Evolutionary conservation across 2,113 vertebrate genomes (phyloP), one percentile per base, ranked within the genome.

Genomic region (Cephalopterus ornatus): DNA sequence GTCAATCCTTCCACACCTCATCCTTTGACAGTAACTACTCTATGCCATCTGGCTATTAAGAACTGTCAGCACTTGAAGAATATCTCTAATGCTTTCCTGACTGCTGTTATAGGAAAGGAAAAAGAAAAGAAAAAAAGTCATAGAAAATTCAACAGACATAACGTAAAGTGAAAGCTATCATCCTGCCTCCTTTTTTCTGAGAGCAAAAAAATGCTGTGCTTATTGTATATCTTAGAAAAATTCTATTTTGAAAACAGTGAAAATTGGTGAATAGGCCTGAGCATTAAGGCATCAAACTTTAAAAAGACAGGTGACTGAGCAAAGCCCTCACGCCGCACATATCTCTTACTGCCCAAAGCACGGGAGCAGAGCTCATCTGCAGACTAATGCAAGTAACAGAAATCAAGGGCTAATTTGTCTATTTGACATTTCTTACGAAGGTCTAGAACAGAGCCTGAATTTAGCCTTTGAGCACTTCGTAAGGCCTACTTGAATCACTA

Each of bases 1-100:
- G 82, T 67, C 92, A 94, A 37, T 82, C 53, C 33, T 73, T 89
- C 88, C 24, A 80, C 67, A 62, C 41, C 33, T 90, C 68, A 73
- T 92, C 67, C 71, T 93, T 92, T 73, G 58, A 85, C 90, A 90
- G 91, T 56, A 88, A 85, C 66, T 82, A 85, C 67, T 90, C 79
- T 32, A 49, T 2, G 6, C 52, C 66, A 95, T 72, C 80, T 86
- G 85, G 52, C 56, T 90, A 63, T 71, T 87, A 90, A 83, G 42
- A 41, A 83, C 8, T 78, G 68, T 87, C 88, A 96, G 61, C 68
- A 72, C 73, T 84, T 77, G 61, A 84, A 80, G 68, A 75, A 76
- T n/a, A 82, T 79, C 81, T 52, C 28, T 80, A 78, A 83, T 93
- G 67, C 46, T 68, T 84, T 92, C 63, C 92, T 86, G 44, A 74